Conservation (phyloP, 1,140 invertebrate genomes). For the Dendroctonus ponderosae region DNA sequence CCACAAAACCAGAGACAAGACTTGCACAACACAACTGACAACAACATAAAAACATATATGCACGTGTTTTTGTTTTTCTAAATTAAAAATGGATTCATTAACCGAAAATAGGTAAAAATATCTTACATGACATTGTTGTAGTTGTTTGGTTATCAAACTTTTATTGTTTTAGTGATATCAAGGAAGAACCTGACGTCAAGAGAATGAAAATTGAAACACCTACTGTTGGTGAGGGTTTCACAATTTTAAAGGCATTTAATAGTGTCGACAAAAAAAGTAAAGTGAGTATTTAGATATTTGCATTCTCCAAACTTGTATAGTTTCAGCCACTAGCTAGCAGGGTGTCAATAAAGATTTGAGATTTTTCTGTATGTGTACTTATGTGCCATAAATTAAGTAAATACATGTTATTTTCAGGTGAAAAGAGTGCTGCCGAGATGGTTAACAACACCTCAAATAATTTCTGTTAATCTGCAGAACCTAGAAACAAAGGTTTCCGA, state of each 20-base stretch:
- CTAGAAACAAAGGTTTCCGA: constrained; percentile 60
- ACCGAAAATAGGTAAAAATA: constrained; percentile 44
- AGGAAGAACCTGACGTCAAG: constrained; percentile 6
- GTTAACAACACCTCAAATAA: constrained; percentile 76
- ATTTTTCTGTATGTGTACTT: constrained; percentile 6
- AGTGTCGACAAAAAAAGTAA: constrained; percentile 40
- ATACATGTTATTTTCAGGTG: constrained; percentile 35
- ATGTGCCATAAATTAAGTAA: constrained; percentile 1
- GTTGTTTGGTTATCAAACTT: constrained; percentile 9
- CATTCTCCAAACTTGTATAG: background rate
- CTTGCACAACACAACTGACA: too few relatives aligned
- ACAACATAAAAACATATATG: too few relatives aligned
- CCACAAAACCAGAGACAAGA: too few relatives aligned
- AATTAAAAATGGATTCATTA: constrained; percentile 45
- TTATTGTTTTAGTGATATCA: constrained; percentile 36
- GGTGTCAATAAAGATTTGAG: background rate
- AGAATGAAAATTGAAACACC: constrained; percentile 25
- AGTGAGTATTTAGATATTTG: constrained; percentile 27
- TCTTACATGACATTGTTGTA: constrained; percentile 18
- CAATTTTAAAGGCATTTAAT: constrained; percentile 40
- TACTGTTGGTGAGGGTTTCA: constrained; percentile 41
- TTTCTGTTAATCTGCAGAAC: constrained; percentile 69
- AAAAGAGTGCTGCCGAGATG: constrained; percentile 78
- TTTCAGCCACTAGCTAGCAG: background rate
- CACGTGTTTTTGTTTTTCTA: background rate